Evolutionary conservation across 64 coral and sea anemone species (phyloP).

Genomic region (Actinia equina): DNA sequence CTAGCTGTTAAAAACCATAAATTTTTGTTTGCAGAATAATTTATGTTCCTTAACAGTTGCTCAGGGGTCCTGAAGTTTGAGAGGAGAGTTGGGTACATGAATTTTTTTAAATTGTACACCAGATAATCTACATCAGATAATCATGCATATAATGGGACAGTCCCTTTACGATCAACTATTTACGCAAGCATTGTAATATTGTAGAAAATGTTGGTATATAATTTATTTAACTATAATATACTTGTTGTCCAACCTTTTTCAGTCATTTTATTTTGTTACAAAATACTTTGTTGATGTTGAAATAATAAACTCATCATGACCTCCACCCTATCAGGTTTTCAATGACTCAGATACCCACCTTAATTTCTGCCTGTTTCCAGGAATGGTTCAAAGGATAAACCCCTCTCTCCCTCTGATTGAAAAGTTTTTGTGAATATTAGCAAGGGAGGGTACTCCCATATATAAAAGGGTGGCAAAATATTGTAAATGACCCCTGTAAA

Average conservation of each 20-base stretch:
- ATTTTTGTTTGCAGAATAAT: background rate
- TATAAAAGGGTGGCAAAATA: too few species aligned
- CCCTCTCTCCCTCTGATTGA: too few species aligned
- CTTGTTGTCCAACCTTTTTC: background rate
- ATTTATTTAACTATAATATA: background rate
- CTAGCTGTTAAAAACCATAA: too few species aligned
- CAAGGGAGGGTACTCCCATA: too few species aligned
- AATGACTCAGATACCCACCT: too few species aligned
- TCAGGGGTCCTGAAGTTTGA: slow-evolving; percentile 3
- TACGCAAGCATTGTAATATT: background rate
- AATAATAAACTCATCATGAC: too few species aligned
- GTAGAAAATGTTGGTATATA: background rate
- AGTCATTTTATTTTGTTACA: background rate
- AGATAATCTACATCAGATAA: background rate
- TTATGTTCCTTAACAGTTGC: background rate
- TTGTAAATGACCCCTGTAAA: too few species aligned
- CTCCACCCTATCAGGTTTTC: too few species aligned
- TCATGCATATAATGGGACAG: background rate
- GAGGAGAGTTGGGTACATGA: background rate
- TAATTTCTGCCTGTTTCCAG: too few species aligned
- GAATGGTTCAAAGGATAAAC: too few species aligned
- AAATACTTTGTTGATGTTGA: background rate
- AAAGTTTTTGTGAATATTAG: too few species aligned
- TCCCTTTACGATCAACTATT: background rate
- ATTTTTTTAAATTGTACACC: background rate